Conservation (phyloP, 92 coral and sea anemone species). For the Ricordea florida region DNA sequence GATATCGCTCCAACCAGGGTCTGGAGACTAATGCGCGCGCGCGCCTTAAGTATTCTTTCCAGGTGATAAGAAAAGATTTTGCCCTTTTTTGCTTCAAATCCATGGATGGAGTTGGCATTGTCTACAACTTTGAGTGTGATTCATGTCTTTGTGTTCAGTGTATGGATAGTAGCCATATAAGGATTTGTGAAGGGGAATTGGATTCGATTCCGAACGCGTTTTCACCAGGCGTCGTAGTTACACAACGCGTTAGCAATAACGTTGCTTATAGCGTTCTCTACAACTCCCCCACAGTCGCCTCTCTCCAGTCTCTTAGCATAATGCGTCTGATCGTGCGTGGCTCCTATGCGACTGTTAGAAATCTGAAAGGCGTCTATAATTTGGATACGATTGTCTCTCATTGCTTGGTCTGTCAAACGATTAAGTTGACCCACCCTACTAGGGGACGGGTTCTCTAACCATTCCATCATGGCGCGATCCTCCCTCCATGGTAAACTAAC, state of each 20-base stretch:
- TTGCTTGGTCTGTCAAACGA: conserved; percentile 65
- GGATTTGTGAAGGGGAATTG: too few relatives aligned
- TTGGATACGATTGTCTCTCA: conserved; percentile 75
- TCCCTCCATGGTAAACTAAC: conserved; percentile 95
- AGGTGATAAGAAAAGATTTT: too few relatives aligned
- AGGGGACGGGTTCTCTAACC: conserved; percentile 97
- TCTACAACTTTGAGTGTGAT: too few relatives aligned
- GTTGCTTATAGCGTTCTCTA: conserved; percentile 93
- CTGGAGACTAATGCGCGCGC: too few relatives aligned
- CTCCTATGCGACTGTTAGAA: conserved; percentile 92
- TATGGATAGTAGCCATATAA: too few relatives aligned
- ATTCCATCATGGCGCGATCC: conserved; percentile 84
- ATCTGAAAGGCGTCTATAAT: conserved; percentile 96
- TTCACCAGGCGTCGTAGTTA: conserved; percentile 63
- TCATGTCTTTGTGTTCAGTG: too few relatives aligned
- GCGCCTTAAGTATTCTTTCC: too few relatives aligned
- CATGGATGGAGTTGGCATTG: too few relatives aligned
- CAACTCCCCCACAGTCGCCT: conserved; percentile 96
- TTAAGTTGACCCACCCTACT: conserved; percentile 86
- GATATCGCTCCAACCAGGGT: too few relatives aligned
- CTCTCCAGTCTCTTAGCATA: conserved; percentile 88
- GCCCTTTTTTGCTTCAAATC: too few relatives aligned
- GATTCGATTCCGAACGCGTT: not conserved
- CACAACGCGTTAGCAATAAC: conserved; percentile 91
- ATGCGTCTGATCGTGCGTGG: conserved; percentile 95